Conservation (phyloP, 2,797 vertebrate species). For the Characodon lateralis region DNA sequence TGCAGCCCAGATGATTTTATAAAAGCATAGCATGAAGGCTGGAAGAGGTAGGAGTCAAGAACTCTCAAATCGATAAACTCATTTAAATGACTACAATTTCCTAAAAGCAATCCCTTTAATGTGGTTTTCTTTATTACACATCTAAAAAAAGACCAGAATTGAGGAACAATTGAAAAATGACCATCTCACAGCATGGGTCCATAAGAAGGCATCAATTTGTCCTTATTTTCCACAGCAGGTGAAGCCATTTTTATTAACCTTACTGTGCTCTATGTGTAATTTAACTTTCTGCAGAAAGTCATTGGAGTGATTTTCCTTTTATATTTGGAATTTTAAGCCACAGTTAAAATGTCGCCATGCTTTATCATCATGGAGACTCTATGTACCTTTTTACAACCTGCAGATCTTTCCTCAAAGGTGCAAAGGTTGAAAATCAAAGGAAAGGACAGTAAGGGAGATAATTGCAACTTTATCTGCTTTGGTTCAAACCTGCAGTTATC, state of each 20-base stretch:
- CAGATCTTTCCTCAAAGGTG: conserved; percentile 2
- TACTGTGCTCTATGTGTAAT: background rate
- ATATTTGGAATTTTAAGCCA: background rate
- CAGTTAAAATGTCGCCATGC: background rate
- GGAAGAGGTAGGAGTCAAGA: background rate
- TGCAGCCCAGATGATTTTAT: background rate
- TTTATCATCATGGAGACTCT: background rate
- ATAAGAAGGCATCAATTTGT: background rate
- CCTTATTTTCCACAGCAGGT: background rate
- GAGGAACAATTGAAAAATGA: no score
- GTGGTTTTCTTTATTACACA: background rate
- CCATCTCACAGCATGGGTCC: background rate
- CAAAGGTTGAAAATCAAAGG: conserved; percentile 46
- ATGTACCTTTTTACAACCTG: conserved; percentile 2
- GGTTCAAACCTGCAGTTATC: background rate
- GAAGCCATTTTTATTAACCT: background rate
- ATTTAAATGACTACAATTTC: background rate
- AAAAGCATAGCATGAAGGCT: background rate
- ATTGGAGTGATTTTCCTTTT: background rate
- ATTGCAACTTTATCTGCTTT: background rate
- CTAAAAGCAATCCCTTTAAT: background rate
- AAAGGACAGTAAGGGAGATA: conserved; percentile 24
- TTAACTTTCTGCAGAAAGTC: background rate
- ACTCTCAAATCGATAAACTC: background rate
- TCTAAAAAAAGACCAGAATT: background rate